Evolutionary conservation across 2,797 vertebrate genomes (phyloP).

Genomic region (Lemur catta): DNA sequence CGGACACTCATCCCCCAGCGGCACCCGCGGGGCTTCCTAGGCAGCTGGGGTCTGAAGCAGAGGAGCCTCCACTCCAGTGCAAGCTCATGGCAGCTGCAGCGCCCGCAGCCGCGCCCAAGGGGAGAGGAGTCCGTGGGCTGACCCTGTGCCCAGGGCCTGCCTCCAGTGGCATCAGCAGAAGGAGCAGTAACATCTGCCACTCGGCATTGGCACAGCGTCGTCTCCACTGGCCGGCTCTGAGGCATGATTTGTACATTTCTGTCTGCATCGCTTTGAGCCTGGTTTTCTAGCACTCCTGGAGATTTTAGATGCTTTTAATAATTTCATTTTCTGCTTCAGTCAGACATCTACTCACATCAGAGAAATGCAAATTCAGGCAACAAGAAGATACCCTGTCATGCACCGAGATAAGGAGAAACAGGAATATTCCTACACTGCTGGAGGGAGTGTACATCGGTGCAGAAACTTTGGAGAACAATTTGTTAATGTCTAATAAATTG

Average conservation of each 20-base stretch:
- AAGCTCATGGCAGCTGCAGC: background rate
- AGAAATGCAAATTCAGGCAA: background rate
- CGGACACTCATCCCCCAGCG: no score
- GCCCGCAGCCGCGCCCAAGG: accelerated
- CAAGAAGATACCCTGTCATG: background rate
- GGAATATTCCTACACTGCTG: background rate
- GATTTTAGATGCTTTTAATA: background rate
- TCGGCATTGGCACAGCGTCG: accelerated
- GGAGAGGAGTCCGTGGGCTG: background rate
- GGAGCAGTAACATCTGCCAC: background rate
- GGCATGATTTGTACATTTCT: background rate
- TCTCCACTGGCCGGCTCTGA: accelerated
- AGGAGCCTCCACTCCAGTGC: accelerated
- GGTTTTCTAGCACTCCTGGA: background rate
- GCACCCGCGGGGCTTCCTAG: accelerated
- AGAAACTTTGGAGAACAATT: background rate
- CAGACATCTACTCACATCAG: slow-evolving; percentile 15
- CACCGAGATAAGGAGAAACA: background rate
- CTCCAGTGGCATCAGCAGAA: no score
- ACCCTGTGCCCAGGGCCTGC: background rate
- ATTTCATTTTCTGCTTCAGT: slow-evolving; percentile 1
- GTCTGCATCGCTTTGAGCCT: background rate
- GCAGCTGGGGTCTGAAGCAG: no score
- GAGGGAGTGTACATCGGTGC: background rate
- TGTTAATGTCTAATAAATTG: background rate